Evolutionary conservation across 2,113 vertebrate genomes (phyloP).

Genomic region (Rhynchomys soricoides): DNA sequence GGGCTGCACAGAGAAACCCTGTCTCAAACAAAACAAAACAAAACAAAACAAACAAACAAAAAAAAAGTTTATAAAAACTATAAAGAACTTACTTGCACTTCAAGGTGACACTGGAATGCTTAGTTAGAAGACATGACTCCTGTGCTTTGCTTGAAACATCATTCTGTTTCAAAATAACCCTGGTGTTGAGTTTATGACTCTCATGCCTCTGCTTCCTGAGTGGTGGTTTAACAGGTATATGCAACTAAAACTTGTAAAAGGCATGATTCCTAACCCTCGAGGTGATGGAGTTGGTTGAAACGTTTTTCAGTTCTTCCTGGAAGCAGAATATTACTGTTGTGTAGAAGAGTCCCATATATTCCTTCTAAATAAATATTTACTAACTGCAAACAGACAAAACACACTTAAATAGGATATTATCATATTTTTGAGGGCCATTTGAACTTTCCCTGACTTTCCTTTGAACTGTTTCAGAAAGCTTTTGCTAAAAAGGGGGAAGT

Average conservation of each 20-base stretch:
- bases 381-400: neutral
- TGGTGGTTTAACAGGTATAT: too few species aligned
- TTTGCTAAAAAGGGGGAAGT: neutral
- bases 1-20: too few species aligned
- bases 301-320: neutral
- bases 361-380: neutral
- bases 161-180: neutral
- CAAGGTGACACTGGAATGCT: neutral
- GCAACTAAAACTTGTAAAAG: accelerated
- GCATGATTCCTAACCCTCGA: neutral
- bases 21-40: too few species aligned
- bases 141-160: neutral
- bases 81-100: neutral
- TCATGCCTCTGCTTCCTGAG: neutral
- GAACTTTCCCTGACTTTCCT: neutral
- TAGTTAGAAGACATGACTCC: neutral
- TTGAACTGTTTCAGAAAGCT: neutral
- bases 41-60: too few species aligned
- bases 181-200: neutral
- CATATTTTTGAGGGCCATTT: neutral
- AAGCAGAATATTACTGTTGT: neutral
- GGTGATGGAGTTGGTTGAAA: neutral
- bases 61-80: too few species aligned
- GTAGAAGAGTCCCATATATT: neutral
- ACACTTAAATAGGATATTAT: neutral